These are phyloP conservation scores for Eremobia ochroleuca DNA, from an alignment of 2,888 invertebrate species.

Conservation along the genomic window DNA sequence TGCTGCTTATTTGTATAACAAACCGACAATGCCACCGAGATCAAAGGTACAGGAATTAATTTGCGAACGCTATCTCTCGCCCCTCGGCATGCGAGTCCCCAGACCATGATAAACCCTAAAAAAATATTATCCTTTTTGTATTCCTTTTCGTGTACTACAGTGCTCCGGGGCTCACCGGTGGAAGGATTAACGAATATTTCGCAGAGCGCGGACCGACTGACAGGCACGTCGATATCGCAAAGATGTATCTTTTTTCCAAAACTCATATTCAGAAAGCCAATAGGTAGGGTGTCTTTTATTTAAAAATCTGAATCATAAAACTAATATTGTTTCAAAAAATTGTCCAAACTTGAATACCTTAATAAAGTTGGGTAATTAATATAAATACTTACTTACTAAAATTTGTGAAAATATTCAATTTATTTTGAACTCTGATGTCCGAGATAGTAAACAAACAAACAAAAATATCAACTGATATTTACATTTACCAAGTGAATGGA, in stretches of 20 bases:
- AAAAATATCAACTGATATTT: constrained; percentile 36
- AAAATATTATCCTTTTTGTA: constrained; percentile 77
- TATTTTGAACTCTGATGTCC: constrained; percentile 13
- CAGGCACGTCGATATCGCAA: constrained; percentile 3
- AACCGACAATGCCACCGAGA: constrained; percentile 85
- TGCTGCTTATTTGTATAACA: constrained; percentile 84
- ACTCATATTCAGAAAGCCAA: neutral
- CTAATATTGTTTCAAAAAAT: neutral
- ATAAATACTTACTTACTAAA: neutral
- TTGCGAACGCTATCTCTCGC: constrained; percentile 83
- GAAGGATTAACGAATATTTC: constrained; percentile 52
- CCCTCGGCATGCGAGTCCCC: constrained; percentile 68
- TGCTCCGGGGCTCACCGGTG: constrained; percentile 5
- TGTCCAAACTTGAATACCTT: neutral
- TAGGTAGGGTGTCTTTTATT: neutral
- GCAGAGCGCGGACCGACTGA: neutral
- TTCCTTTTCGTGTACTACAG: constrained; percentile 36
- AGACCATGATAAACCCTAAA: constrained; percentile 75
- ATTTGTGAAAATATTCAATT: constrained; percentile 5
- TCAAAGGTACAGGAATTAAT: constrained; percentile 88
- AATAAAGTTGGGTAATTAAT: neutral
- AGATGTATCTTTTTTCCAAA: constrained; percentile 4
- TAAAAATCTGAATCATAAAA: neutral
- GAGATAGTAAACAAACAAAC: constrained; percentile 4
- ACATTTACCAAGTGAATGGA: constrained; percentile 29